Base-by-base conservation (phyloP, 2,888 invertebrate species). In the Ferrisia virgata region DNA sequence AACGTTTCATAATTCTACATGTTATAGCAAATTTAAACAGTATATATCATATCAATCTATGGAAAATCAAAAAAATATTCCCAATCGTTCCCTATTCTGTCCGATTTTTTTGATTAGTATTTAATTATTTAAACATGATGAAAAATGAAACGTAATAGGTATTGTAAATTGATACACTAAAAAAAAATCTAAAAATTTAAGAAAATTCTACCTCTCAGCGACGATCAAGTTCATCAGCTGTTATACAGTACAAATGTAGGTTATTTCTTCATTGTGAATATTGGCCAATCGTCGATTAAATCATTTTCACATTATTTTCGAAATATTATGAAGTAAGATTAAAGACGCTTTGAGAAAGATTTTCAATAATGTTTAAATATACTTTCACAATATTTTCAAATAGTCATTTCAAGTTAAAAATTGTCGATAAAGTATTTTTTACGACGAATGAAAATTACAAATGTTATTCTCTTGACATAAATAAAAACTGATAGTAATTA, bases 211-310 rank as follows among this genome's bases (percentile, higher is more conserved):
- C 79, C 79, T 47, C 31, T n/a, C 9, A 15, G 31, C 6, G 79
- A 79, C 79, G 53, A 79, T 18, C n/a, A 79, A 79, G 22, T 31
- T 40, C 47, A 79, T 79, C 79, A 79, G 79, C 79, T 79, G 79
- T 79, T 79, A n/a, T n/a, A 47, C 53, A 53, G 79, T 47, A 79
- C 79, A 79, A 79, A 79, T 79, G 79, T 79, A 79, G 79, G 79
- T 79, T 79, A 79, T 43, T 79, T 47, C 53, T 79, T 47, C 79
- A 79, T 76, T 18, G 18, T 33, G 2, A 33, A 15, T 33, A 18
- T 72, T 72, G 72, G 72, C 33, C n/a, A 72, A 36, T 72, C 1
- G 33, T 72, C n/a, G n/a, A 33, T 31, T 72, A n/a, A 4, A 33
- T n/a, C 72, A 72, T 33, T 18, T 72, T 9, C 11, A 33, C n/a